A percentile compares a stretch with the other conserved stretches of the same genome.
phyloP scores from a whole-genome alignment of 2,797 vertebrate genomes.

The Ispidina lecontei region DNA sequence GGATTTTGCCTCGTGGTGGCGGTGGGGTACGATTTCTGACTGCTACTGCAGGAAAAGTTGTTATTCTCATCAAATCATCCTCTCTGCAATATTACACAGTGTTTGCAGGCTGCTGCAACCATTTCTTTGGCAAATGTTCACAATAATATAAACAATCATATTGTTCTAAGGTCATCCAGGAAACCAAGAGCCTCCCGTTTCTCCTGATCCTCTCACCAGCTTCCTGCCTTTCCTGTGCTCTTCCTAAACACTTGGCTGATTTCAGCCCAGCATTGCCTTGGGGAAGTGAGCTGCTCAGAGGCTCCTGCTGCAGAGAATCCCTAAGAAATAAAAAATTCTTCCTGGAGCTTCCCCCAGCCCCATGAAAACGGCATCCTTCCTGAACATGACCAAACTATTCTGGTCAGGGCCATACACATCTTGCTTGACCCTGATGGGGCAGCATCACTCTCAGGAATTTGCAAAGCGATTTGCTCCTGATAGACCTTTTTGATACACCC shows the following conservation, averaged over 20 bases:
- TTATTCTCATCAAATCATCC: constrained; percentile 3
- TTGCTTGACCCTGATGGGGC: not conserved
- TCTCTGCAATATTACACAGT: not conserved
- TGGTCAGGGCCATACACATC: rapidly evolving
- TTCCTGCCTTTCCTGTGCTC: constrained; percentile 7
- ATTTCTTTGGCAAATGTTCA: constrained; percentile 10
- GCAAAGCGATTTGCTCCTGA: not conserved
- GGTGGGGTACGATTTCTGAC: not conserved
- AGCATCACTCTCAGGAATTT: not conserved
- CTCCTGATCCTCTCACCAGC: constrained; percentile 17
- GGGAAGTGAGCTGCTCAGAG: not conserved
- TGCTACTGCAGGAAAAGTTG: not conserved
- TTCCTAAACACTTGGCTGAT: not conserved
- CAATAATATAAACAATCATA: constrained; percentile 8
- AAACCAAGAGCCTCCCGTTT: constrained; percentile 37
- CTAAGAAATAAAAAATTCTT: not conserved
- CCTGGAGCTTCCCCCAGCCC: not conserved
- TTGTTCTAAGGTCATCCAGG: constrained; percentile 50
- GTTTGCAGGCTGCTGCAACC: not conserved
- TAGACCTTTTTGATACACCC: not conserved
- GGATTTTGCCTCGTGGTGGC: not conserved
- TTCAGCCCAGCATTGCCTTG: not conserved
- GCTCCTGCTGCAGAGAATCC: not conserved
- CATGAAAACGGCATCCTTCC: not conserved
- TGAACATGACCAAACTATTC: not conserved